Evolutionary conservation across 64 coral and sea anemone genomes (phyloP).

Genomic region (Platygyra sinensis): DNA sequence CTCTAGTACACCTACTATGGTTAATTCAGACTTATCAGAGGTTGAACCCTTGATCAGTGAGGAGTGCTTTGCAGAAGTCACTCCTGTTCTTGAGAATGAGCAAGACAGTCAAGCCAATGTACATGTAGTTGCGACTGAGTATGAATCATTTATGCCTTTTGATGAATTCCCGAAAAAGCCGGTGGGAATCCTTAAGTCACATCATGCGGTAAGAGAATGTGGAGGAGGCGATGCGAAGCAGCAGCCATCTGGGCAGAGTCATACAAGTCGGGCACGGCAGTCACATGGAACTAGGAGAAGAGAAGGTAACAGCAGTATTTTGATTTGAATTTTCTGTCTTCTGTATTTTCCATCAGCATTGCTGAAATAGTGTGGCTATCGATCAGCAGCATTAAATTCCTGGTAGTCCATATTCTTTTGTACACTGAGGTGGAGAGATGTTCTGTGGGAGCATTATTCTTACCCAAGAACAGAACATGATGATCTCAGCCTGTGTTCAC

Average conservation of each 20-base stretch:
- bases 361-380: neutral
- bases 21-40: slow-evolving; percentile 12
- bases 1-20: neutral
- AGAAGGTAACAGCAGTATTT: neutral
- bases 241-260: slow-evolving; percentile 2
- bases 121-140: neutral
- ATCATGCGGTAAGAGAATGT: slow-evolving; percentile 66
- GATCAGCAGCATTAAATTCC: neutral
- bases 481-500: no score
- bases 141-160: neutral
- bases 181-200: slow-evolving; percentile 70
- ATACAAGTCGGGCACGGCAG: neutral
- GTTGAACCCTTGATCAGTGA: slow-evolving; percentile 8
- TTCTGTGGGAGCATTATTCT: no score
- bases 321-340: neutral
- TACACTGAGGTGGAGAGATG: no score
- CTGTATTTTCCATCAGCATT: neutral
- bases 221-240: slow-evolving; percentile 73
- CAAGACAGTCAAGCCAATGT: neutral
- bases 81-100: slow-evolving; percentile 26
- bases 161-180: neutral
- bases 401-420: neutral
- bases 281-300: slow-evolving; percentile 28
- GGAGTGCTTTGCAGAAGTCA: slow-evolving; percentile 16
- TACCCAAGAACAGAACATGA: neutral